Evolutionary conservation across 2,888 invertebrate species (phyloP).

Genomic region (Trypoxylon attenuatum): DNA sequence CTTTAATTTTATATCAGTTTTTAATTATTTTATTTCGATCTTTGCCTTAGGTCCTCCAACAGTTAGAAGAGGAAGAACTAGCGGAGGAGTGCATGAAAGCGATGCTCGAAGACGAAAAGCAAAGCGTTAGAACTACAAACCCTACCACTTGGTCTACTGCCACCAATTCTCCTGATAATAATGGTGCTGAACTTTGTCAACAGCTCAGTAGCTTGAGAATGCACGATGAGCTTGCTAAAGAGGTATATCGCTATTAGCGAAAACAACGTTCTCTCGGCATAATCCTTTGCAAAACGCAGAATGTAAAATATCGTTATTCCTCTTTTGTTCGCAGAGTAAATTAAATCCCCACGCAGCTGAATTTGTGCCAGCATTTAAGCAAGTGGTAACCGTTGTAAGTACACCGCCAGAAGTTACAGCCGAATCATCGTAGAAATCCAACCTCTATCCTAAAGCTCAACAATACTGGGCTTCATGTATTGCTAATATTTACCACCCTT

Average conservation of each 20-base stretch:
- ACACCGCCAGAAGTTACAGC: constrained; percentile 64
- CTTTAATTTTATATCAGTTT: not conserved
- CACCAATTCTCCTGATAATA: constrained; percentile 63
- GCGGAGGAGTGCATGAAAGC: constrained; percentile 93
- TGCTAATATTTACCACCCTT: constrained; percentile 55
- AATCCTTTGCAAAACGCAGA: no score
- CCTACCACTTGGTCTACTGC: constrained; percentile 70
- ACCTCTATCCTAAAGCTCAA: constrained; percentile 45
- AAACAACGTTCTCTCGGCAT: no score
- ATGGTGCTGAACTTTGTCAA: constrained; percentile 69
- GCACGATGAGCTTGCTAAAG: constrained; percentile 71
- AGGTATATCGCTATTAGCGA: no score
- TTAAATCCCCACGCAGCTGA: constrained; percentile 91
- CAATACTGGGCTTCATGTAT: constrained; percentile 57
- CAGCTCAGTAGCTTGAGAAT: constrained; percentile 68
- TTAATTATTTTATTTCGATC: not conserved
- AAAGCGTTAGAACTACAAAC: constrained; percentile 69
- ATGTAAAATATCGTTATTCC: no score
- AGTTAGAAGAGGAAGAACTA: constrained; percentile 89
- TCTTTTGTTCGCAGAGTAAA: constrained; percentile 82
- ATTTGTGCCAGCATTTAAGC: constrained; percentile 81
- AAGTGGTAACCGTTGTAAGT: constrained; percentile 56
- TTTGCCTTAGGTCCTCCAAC: constrained; percentile 83
- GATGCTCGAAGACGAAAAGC: constrained; percentile 84
- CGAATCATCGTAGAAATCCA: constrained; percentile 70